phyloP scores from a whole-genome alignment of 2,113 vertebrate genomes.

The Urocitellus parryii region DNA sequence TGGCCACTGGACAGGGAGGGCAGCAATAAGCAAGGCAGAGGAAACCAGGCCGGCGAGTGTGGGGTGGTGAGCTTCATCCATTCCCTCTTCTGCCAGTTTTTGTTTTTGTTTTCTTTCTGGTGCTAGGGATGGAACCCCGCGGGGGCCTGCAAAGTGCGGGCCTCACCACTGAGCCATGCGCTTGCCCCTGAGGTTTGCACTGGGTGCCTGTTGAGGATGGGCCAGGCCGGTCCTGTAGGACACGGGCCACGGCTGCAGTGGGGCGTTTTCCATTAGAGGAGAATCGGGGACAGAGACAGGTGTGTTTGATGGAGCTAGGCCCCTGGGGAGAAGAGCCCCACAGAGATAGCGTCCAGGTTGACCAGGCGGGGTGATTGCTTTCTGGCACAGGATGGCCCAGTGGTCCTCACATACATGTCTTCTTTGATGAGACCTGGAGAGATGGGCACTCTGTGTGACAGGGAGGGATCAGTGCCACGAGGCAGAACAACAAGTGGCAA shows the following conservation, averaged over 20 bases:
- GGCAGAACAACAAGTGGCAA: too few relatives aligned
- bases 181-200: neutral
- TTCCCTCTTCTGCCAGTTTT: neutral
- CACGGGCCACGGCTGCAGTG: fast-evolving
- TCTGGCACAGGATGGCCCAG: too few relatives aligned
- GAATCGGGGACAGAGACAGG: neutral
- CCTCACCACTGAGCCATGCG: neutral
- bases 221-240: fast-evolving
- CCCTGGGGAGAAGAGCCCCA: neutral
- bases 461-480: neutral
- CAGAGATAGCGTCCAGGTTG: neutral
- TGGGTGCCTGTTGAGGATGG: neutral
- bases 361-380: too few relatives aligned
- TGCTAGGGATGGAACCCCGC: neutral
- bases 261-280: neutral
- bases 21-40: neutral
- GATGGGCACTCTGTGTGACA: fast-evolving
- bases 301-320: neutral
- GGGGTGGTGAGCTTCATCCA: neutral
- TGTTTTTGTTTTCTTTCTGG: neutral
- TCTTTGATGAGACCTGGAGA: neutral
- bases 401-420: neutral
- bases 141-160: neutral
- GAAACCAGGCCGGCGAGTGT: neutral
- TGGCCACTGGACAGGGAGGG: neutral